phyloP scores from a whole-genome alignment of 2,113 vertebrate genomes.

The Oceanites oceanicus region DNA sequence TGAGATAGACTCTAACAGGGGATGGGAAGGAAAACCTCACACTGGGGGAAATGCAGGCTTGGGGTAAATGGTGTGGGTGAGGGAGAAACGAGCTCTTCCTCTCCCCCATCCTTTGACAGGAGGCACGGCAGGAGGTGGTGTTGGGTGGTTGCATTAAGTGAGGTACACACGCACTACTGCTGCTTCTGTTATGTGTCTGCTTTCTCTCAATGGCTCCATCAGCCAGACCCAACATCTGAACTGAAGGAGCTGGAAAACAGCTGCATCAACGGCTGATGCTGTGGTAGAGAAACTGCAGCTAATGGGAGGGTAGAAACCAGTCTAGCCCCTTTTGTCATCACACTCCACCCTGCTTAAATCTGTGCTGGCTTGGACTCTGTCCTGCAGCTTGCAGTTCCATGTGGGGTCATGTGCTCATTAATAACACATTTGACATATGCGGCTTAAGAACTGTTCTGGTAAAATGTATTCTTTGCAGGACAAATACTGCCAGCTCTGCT shows the following conservation, averaged over 20 bases:
- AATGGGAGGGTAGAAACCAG: neutral
- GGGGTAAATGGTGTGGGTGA: neutral
- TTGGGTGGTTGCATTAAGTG: neutral
- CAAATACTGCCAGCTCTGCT: neutral
- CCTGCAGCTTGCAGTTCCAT: neutral
- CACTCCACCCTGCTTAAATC: neutral
- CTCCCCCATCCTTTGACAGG: neutral
- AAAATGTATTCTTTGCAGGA: neutral
- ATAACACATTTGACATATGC: neutral
- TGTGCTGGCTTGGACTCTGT: neutral
- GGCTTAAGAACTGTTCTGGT: neutral
- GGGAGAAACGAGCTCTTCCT: neutral
- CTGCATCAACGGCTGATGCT: neutral
- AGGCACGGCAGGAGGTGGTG: accelerated
- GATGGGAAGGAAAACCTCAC: neutral
- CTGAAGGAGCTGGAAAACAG: neutral
- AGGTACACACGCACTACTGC: accelerated
- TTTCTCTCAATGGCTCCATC: neutral
- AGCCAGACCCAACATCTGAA: neutral
- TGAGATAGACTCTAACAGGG: neutral
- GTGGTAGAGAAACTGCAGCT: neutral
- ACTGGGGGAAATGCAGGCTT: accelerated
- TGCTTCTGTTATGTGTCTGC: neutral
- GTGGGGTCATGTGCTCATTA: neutral
- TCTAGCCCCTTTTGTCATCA: neutral